These are phyloP conservation scores for Marmota monax DNA, from an alignment of 2,113 vertebrate genomes.

Conservation along the genomic window DNA sequence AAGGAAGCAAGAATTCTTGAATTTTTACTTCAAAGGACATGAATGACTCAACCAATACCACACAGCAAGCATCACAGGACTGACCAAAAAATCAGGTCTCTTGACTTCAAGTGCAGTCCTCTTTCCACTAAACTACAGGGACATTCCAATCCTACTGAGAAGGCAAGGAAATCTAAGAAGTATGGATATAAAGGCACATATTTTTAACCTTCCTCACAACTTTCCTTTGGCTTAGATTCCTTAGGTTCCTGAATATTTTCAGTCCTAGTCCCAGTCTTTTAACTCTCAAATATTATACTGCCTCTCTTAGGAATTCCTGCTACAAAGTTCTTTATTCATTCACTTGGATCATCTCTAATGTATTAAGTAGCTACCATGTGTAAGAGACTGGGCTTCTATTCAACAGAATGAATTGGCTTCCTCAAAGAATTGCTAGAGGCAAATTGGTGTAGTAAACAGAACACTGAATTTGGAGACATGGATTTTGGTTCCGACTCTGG, in stretches of 20 bases:
- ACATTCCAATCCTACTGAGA: conserved; percentile 54
- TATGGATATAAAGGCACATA: conserved; percentile 36
- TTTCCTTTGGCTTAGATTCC: conserved; percentile 65
- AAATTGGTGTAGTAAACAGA: not conserved
- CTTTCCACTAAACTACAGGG: conserved; percentile 35
- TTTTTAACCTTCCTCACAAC: conserved; percentile 68
- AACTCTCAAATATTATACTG: conserved; percentile 21
- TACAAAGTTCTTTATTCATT: conserved; percentile 60
- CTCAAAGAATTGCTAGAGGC: conserved; percentile 28
- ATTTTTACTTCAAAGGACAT: conserved; percentile 27
- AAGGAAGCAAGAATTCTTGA: conserved; percentile 40
- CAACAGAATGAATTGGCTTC: conserved; percentile 46
- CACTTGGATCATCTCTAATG: conserved; percentile 35
- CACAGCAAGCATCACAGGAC: conserved; percentile 32
- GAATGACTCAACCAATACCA: conserved; percentile 51
- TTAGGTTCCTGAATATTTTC: conserved; percentile 46
- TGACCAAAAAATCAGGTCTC: conserved; percentile 46
- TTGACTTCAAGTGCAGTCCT: conserved; percentile 30
- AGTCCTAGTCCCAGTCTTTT: not conserved
- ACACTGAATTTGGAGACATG: conserved; percentile 15
- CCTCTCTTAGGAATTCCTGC: conserved; percentile 53
- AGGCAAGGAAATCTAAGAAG: conserved; percentile 58
- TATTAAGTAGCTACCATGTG: conserved; percentile 20
- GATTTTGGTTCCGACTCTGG: conserved; percentile 21
- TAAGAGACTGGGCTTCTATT: conserved; percentile 57